Conservation (phyloP, 2,888 invertebrate genomes). For the Coecobrya sp. region DNA sequence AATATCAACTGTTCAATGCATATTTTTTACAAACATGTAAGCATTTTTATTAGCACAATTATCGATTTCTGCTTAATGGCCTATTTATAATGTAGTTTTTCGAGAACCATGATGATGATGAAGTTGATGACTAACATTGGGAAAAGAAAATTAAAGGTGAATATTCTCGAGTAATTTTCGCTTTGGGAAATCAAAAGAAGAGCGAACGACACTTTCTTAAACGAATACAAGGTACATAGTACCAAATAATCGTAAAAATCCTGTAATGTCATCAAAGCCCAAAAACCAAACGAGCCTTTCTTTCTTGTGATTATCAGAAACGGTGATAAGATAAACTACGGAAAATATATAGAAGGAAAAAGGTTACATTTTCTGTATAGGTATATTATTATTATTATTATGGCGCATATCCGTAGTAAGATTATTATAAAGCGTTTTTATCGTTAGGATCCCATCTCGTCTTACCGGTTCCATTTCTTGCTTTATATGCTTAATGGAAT, state of each 20-base stretch:
- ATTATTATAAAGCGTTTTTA: constrained; percentile 81
- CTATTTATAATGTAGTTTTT: constrained; percentile 32
- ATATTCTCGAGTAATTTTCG: constrained; percentile 34
- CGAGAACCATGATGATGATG: not conserved
- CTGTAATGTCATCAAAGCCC: constrained; percentile 53
- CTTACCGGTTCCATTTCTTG: constrained; percentile 86
- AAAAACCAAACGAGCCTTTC: constrained; percentile 55
- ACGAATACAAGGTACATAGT: constrained; percentile 39
- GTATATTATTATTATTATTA: not conserved
- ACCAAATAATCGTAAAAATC: constrained; percentile 59
- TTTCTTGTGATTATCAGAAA: constrained; percentile 63
- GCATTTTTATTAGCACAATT: constrained; percentile 66
- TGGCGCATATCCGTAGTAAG: constrained; percentile 41
- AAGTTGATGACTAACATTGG: not conserved
- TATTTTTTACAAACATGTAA: constrained; percentile 25
- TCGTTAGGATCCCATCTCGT: constrained; percentile 85
- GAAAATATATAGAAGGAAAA: constrained; percentile 36
- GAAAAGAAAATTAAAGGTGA: constrained; percentile 31
- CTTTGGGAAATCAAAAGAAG: constrained; percentile 29
- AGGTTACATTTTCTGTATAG: constrained; percentile 49
- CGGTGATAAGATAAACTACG: constrained; percentile 58
- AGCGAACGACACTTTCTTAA: constrained; percentile 42
- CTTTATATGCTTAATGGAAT: constrained; percentile 76
- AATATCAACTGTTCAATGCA: constrained; percentile 37
- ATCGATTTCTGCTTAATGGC: constrained; percentile 66